Evolutionary conservation across 2,797 vertebrate genomes (phyloP), one percentile per base, ranked within the genome.

Genomic region (Varecia variegata): DNA sequence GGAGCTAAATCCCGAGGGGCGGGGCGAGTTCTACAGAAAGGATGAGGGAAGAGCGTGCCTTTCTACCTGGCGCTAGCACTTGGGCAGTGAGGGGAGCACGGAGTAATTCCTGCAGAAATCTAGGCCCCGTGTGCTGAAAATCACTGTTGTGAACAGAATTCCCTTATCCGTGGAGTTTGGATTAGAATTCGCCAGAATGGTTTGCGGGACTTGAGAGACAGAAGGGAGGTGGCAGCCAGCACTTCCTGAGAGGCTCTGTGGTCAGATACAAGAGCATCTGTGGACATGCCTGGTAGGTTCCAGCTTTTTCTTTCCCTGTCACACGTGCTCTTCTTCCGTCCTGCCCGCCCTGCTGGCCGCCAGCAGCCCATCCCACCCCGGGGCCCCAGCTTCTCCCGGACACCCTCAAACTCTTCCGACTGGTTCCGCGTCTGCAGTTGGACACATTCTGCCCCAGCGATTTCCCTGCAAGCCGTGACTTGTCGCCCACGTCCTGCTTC

Each of bases 31-130:
- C 1, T 43, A 43, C 43, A 43, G 43, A 43, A 14, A 15, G 52
- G 82, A 3, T 21, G 43, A 8, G 76, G 30, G 2, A 21, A 12
- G 7, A 58, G 58, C 4, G 8, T 2, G 27, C 9, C 73, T 45
- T 54, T 4, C 23, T 0, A 7, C 15, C 3, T 12, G 45, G 35
- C 45, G 2, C 12, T 0, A 14, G 43, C 23, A 43, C 14, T 5
- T 5, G 38, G n/a, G 38, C 25, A 2, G 32, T 5, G 9, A 7
- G 9, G 6, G 0, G 32, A 47, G 38, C 0, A 0, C 0, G 9
- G 60, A 27, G 23, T 0, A 8, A 1, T 10, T 2, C n/a, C 25
- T n/a, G 62, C 20, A 2, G 50, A 18, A 32, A 14, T 35, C 27
- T n/a, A 1, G 1, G 15, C 27, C 5, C 45, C 0, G 13, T 0